phyloP scores from a whole-genome alignment of 1,140 invertebrate species.

The Zophobas atratus region DNA sequence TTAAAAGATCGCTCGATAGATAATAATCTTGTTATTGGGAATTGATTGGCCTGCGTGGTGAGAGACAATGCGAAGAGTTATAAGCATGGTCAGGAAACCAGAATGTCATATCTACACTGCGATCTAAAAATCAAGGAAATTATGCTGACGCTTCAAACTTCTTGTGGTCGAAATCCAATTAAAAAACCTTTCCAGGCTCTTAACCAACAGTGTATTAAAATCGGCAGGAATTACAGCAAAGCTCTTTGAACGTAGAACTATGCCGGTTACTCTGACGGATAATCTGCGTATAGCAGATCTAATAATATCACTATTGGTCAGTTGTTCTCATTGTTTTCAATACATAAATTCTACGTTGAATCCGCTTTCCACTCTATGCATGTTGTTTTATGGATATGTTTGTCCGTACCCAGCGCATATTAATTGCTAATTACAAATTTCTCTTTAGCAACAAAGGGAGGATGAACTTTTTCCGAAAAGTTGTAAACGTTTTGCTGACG shows the following conservation, averaged over 20 bases:
- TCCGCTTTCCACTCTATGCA: conserved; percentile 58
- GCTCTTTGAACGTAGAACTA: conserved; percentile 36
- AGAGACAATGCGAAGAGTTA: too few species aligned
- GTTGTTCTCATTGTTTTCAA: conserved; percentile 62
- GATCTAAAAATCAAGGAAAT: too few species aligned
- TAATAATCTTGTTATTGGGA: too few species aligned
- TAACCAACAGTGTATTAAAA: conserved; percentile 12
- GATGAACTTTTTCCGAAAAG: background rate
- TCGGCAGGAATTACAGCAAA: conserved; percentile 36
- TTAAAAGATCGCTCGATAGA: too few species aligned
- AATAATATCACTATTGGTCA: conserved; percentile 59
- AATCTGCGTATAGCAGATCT: conserved; percentile 54
- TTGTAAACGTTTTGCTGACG: conserved; percentile 2
- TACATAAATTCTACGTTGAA: conserved; percentile 60
- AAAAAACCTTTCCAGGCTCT: background rate
- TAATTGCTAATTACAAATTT: conserved; percentile 58
- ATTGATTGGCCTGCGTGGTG: too few species aligned
- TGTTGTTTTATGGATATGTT: conserved; percentile 61
- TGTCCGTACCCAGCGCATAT: conserved; percentile 56
- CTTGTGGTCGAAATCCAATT: too few species aligned
- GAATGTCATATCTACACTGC: too few species aligned
- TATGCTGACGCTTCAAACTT: too few species aligned
- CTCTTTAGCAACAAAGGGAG: conserved; percentile 11
- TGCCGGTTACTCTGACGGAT: conserved; percentile 46
- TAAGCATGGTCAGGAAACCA: too few species aligned